Base-by-base conservation (phyloP, 2,888 invertebrate genomes). In the Erebia ligea region DNA sequence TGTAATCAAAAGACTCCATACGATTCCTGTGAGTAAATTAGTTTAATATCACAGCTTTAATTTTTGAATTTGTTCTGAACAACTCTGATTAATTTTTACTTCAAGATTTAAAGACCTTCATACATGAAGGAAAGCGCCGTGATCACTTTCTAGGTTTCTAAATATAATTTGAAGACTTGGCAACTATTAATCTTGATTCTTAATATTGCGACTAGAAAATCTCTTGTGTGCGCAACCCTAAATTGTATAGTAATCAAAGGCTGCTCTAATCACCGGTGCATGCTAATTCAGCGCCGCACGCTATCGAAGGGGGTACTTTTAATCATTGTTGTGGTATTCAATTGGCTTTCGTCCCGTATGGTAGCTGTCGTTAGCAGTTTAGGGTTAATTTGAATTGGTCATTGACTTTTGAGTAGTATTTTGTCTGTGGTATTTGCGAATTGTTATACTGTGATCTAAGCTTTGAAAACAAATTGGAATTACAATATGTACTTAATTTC, bases 251-350 rank as follows among this genome's bases (percentile, higher is more conserved):
- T 67, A 67, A 67, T 67, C 57, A 58, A 63, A 63, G 69, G 45
- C 65, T 62, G 63, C 69, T 48, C 48, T 58, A 58, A 67, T 67
- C 67, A 63, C 42, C 66, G 67, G 66, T 62, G 71, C 71, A 64
- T 72, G 56, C 70, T 71, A 71, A 71, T 68, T 59, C 67, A 58
- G 50, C 63, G 64, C 52, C 54, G 58, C 69, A 66, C 69, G 59
- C 59, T 42, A 59, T 52, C 42, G 45, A 52, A 56, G 61, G 64
- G 54, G 67, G 67, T 56, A 63, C 71, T 71, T 71, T 73, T 73
- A 73, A 72, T 69, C 68, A 68, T 73, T 72, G 68, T 73, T 73
- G 73, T 54, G 73, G 73, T 66, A 71, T 71, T 73, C 73, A 68
- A 73, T 73, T 70, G 61, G 62, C 61, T 65, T 45, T 67, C 17